Base-by-base conservation (phyloP, 2,888 invertebrate species). In the Heterodera filipjevi region DNA sequence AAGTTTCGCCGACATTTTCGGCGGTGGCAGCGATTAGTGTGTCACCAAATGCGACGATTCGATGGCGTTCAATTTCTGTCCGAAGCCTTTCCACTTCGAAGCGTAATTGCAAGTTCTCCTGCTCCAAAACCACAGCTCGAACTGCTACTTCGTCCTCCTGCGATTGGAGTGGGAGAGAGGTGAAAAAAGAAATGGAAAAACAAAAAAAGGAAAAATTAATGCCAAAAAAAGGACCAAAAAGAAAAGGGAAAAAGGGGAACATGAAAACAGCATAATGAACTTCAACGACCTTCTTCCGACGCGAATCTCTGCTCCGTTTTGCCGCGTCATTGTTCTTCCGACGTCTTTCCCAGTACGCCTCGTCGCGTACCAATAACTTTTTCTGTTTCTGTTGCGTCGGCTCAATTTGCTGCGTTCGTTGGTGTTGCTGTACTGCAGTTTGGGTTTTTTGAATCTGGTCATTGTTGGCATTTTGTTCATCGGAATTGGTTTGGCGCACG, bases 311-410 rank as follows among this genome's bases (percentile, higher is more conserved):
- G 0, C 95, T 96, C 84, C 95, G 92, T 90, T 97, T 97, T 0
- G 97, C 97, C 0, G 97, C 96, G 82, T 93, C 94, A 89, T 97
- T 97, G 90, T 97, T 97, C 89, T 95, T 94, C 83, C 94, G 92
- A 16, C 96, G 91, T 78, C 95, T 92, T 86, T 94, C 95, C 91
- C 93, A 93, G 89, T 97, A 97, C 0, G 93, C 93, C 3, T 94
- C 93, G 89, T 95, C 95, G 86, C 94, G 81, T 30, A 86, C 83
- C 49, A 83, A 66, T 49, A 79, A 80, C 71, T 83, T 83, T 66
- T 75, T 75, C 30, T 0, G 35, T 74, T 53, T 74, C 3, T 53
- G 53, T 32, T 27, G n/a, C 6, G 22, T 19, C 32, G 19, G 32
- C 3, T 49, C n/a, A 16, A 16, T 5, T 73, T n/a, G 35, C 35